Evolutionary conservation across 92 coral and sea anemone genomes (phyloP).

Genomic region (Actinernus sp.): DNA sequence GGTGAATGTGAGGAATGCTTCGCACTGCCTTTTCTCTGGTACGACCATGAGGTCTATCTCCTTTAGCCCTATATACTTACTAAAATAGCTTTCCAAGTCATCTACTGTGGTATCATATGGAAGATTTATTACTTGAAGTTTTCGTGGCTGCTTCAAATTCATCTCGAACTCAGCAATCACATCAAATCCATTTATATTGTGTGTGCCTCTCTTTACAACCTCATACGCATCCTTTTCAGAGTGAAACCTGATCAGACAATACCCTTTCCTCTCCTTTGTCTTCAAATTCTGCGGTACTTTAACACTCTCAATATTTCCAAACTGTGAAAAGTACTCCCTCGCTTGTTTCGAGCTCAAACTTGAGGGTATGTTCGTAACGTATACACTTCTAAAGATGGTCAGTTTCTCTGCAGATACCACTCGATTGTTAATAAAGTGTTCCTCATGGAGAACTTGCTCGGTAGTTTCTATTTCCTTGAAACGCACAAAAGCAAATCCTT

Average conservation of each 20-base stretch:
- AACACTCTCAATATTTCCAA: neutral
- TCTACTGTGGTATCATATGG: neutral
- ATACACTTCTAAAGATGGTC: neutral
- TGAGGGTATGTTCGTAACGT: neutral
- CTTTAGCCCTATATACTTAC: neutral
- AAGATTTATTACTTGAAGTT: neutral
- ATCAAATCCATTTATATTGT: neutral
- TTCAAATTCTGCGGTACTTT: neutral
- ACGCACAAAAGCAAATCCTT: constrained; percentile 2
- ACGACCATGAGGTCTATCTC: neutral
- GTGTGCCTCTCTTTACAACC: neutral
- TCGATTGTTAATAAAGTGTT: neutral
- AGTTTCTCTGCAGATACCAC: neutral
- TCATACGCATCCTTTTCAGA: neutral
- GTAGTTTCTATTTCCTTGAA: neutral
- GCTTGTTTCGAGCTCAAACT: neutral
- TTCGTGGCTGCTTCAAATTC: neutral
- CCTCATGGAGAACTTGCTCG: neutral
- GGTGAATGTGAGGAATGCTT: neutral
- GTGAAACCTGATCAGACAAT: neutral
- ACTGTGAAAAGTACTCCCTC: neutral
- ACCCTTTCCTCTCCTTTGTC: constrained; percentile 1
- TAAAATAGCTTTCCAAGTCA: neutral
- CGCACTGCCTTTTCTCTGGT: neutral
- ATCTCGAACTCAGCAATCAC: neutral